Base-by-base conservation (phyloP, 2,113 vertebrate species). In the Nesogale talazaci region DNA sequence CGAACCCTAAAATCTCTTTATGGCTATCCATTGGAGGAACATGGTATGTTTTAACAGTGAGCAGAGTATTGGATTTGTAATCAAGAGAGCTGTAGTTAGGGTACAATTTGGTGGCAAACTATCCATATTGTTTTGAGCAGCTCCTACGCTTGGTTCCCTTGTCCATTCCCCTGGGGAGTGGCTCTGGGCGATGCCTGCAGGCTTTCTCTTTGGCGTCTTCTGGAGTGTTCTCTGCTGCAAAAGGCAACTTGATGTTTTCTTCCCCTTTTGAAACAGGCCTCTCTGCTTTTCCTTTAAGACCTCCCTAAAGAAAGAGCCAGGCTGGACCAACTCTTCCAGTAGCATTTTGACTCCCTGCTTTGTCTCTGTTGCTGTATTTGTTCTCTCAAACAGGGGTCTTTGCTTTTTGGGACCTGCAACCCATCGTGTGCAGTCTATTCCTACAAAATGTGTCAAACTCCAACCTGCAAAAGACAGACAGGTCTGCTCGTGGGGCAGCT, bases 381-480 rank as follows among this genome's bases (percentile, higher is more conserved):
- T 69, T 83, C 79, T 80, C 84, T 36, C 20, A 46, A 94, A 7
- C 23, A 76, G 20, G 34, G 67, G 1, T 84, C 52, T 67, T 83
- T 36, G 67, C 8, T 57, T 56, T 87, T 69, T 93, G 46, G 46
- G 14, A 52, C 46, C 86, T 29, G 34, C 10, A 84, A 31, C 8
- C 31, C 42, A 77, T 88, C 16, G 3, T 86, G 88, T 69, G 56
- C 12, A 87, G 36, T 57, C 76, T 46, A 14, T 52, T 86, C 27
- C 52, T 40, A 38, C 15, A 14, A 80, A 83, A 75, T 88, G 74
- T 31, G 8, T 59, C 69, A 69, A 86, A 36, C 46, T 83, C 25
- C 36, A 90, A 29, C 46, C 79, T 89, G 16, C 86, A 81, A 95
- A 84, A 42, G 77, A 65, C 27, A 56, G n/a, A 16, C 69, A 70